phyloP scores from a whole-genome alignment of 2,888 invertebrate genomes.

The Agrochola circellaris region DNA sequence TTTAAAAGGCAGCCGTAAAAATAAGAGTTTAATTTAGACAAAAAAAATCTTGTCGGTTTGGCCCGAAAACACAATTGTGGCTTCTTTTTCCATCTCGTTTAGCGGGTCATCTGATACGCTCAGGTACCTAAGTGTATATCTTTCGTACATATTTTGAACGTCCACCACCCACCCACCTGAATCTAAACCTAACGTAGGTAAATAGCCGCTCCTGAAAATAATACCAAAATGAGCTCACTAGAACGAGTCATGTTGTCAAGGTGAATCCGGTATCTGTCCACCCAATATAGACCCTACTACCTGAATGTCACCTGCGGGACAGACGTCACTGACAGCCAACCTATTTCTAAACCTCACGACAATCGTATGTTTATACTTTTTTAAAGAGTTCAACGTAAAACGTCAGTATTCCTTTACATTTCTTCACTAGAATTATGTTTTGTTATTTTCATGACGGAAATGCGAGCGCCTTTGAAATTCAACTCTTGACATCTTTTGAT shows the following conservation, averaged over 20 bases:
- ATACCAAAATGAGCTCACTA: slow-evolving; percentile 23
- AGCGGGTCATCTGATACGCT: slow-evolving; percentile 22
- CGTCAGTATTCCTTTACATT: slow-evolving; percentile 33
- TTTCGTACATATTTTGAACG: not conserved
- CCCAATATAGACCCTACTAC: slow-evolving; percentile 28
- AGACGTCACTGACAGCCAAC: slow-evolving; percentile 33
- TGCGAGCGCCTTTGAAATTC: slow-evolving; percentile 72
- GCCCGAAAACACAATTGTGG: slow-evolving; percentile 19
- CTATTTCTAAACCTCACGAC: slow-evolving; percentile 31
- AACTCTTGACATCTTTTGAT: slow-evolving; percentile 74
- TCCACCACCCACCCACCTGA: not conserved
- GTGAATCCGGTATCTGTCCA: slow-evolving; percentile 10
- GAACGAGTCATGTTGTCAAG: slow-evolving; percentile 24
- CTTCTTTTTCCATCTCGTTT: slow-evolving; percentile 31
- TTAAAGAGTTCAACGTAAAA: slow-evolving; percentile 16
- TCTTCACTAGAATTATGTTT: slow-evolving; percentile 50
- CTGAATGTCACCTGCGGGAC: slow-evolving; percentile 37
- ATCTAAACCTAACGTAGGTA: not conserved
- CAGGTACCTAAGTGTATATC: slow-evolving; percentile 6
- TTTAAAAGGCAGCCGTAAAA: slow-evolving; percentile 55
- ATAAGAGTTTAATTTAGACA: slow-evolving; percentile 55
- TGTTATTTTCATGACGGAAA: slow-evolving; percentile 59
- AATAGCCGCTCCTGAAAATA: slow-evolving; percentile 21
- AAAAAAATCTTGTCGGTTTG: slow-evolving; percentile 38
- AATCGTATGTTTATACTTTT: slow-evolving; percentile 8